Evolutionary conservation across 2,888 invertebrate species (phyloP), one percentile per base, ranked within the genome.

Genomic region (Maniola hyperantus): DNA sequence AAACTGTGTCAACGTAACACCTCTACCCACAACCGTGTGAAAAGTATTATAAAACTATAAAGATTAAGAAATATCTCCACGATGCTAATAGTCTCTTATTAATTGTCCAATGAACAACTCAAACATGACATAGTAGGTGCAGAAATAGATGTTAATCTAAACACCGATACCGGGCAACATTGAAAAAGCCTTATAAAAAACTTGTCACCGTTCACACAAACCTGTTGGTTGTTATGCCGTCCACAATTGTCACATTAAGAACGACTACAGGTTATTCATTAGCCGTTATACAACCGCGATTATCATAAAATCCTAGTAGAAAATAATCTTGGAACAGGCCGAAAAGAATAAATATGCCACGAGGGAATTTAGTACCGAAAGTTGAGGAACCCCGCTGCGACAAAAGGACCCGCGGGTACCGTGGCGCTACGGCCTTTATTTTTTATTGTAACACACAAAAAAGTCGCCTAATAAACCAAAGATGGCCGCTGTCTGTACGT

Each of bases 261-360:
- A 73, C 76, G 75, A 71, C 76, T 76, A 76, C 79, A 79, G 76
- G 84, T 88, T 85, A 88, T 89, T 91, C 90, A 90, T 89, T 91
- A 89, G 84, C 79, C 82, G 80, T 85, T 86, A 84, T 81, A 83
- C 80, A 79, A 72, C 74, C 73, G 71, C 80, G 87, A 89, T 89
- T 89, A 90, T 78, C 88, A 90, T 89, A 89, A 90, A 89, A 87
- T 73, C 82, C 87, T 89, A 89, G 87, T 89, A 87, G 90, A 89
- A 88, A 89, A 90, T 90, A 88, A 90, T 89, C 87, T 84, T 70
- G 74, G 79, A 71, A 71, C 79, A 78, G 77, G 64, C 72, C 75
- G 78, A 78, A 74, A 80, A 77, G 79, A 86, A 91, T 91, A 91
- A 90, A 91, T 88, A 90, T 89, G 91, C 89, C 90, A 88, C 76